These are phyloP conservation scores for Brevimyrus niger DNA, from an alignment of 2,113 vertebrate species.

Conservation along the genomic window DNA sequence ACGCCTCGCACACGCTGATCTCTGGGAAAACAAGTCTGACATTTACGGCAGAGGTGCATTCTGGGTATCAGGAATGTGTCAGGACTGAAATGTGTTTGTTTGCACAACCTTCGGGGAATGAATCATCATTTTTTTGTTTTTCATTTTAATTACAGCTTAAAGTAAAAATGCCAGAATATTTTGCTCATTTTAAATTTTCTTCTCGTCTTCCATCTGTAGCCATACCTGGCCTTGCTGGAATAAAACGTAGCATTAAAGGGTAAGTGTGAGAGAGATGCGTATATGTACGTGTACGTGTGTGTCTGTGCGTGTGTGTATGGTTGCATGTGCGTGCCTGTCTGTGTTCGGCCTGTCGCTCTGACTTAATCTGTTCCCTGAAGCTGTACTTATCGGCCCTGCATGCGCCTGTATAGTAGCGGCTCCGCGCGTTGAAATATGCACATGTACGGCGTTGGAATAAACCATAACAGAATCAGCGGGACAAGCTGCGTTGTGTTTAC, in stretches of 20 bases:
- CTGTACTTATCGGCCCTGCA: neutral
- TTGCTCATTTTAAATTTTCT: neutral
- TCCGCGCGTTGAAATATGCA: neutral
- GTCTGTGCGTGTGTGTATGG: neutral
- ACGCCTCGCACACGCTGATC: neutral
- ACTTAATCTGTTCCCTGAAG: neutral
- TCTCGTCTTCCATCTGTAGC: neutral
- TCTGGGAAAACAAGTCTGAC: constrained; percentile 25
- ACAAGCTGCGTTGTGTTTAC: neutral
- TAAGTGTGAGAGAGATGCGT: neutral
- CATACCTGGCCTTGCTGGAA: no score
- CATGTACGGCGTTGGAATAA: neutral
- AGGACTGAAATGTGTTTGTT: constrained; percentile 20
- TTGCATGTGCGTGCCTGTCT: constrained; percentile 27
- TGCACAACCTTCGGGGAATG: constrained; percentile 8
- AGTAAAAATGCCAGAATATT: neutral
- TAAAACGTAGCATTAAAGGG: neutral
- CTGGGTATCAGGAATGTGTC: constrained; percentile 16
- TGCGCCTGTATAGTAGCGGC: neutral
- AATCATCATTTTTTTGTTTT: neutral
- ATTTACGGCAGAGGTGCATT: constrained; percentile 7
- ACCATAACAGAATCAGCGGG: neutral
- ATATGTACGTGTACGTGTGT: constrained; percentile 32
- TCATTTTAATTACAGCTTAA: neutral
- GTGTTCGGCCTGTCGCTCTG: neutral